Base-by-base conservation (phyloP, 35 echinoderm and acorn worm genomes). In the Heliocidaris erythrogramma region DNA sequence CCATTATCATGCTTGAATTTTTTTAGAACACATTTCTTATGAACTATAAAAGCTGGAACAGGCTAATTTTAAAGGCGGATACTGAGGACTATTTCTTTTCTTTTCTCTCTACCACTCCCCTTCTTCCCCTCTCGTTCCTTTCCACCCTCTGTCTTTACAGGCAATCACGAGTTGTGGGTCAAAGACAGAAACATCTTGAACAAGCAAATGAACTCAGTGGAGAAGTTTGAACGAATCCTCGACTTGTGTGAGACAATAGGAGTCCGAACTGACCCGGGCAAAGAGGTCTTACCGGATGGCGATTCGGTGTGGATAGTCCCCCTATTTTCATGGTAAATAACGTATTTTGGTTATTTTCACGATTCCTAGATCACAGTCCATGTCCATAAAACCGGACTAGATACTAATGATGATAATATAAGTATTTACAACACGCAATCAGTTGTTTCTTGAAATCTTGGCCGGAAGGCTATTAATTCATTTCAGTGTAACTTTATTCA, bases 151-250 rank as follows among this genome's bases (percentile, higher is more conserved):
- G 29, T 6, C 13, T 47, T 14, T 89, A 32, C 52, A 99, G 98
- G 98, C 48, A 99, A 99, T 60, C 98, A 99, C 94, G 98, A 99
- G 31, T 32, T 99, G 16, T 99, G 98, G 98, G 91, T 99, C 2
- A 92, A 97, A 93, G 95, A 99, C 59, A 95, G 90, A n/a, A 49
- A 59, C 13, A 49, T 78, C 49, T 56, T 29, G 88, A 59, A 50
- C 48, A 96, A 49, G 59, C 88, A 48, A 85, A 94, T 94, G n/a
- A 95, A 94, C 4, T 97, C 97, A 9, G 94, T 96, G 9, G 95
- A 94, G n/a, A 99, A 99, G 95, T 99, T 99, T 59, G 35, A 99
- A 52, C 60, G 94, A 31, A 97, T 99, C 65, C 14, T 99, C 13
- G 85, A 85, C 7, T 49, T 99, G 69, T 99, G 98, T 69, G 94